Base-by-base conservation (phyloP, 2,888 invertebrate species). In the Argynnis bischoffii region DNA sequence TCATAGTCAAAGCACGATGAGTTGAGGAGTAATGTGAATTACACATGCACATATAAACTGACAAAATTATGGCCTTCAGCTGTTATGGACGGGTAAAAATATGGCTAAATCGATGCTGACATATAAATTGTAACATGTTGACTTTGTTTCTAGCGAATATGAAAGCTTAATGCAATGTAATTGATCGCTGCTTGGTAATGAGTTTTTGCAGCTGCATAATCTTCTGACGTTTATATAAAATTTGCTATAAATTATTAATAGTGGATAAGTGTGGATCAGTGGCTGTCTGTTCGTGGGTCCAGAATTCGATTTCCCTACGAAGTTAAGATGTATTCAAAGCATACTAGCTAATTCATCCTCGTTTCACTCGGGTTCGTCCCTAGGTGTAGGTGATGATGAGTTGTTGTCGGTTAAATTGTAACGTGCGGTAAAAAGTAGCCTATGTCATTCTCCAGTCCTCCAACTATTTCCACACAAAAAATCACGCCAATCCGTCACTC, bases 201-300 rank as follows among this genome's bases (percentile, higher is more conserved):
- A 67, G 51, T 35, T 47, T 48, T 15, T 59, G 55, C 69, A 69
- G 69, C 60, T 69, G 69, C 55, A 53, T 61, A 31, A 46, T 55
- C 57, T 61, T 61, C 55, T 55, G 31, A 11, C 66, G 59, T 26
- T 59, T 59, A 51, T 48, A 59, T 59, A 31, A 6, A n/a, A 11
- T 47, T 59, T 15, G 26, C 48, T 59, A 59, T 59, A 59, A 48
- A 59, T 59, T 48, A 57, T 6, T 57, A n/a, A 47, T n/a, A 26
- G 6, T 48, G 26, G 59, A 48, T 48, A n/a, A 48, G 31, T 41
- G 35, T 41, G 3, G 35, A 41, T 41, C 35, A 11, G 35, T 41
- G 35, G 35, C 4, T 5, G 26, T 26, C 4, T 26, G 4, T 26
- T 5, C 26, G 4, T 26, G 26, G 26, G 8, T 35, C 6, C 8